A percentile compares a stretch with the other conserved stretches of the same genome.
These are phyloP conservation scores for Iphiclides podalirius DNA, from an alignment of 2,888 invertebrate species.

Conservation along the genomic window DNA sequence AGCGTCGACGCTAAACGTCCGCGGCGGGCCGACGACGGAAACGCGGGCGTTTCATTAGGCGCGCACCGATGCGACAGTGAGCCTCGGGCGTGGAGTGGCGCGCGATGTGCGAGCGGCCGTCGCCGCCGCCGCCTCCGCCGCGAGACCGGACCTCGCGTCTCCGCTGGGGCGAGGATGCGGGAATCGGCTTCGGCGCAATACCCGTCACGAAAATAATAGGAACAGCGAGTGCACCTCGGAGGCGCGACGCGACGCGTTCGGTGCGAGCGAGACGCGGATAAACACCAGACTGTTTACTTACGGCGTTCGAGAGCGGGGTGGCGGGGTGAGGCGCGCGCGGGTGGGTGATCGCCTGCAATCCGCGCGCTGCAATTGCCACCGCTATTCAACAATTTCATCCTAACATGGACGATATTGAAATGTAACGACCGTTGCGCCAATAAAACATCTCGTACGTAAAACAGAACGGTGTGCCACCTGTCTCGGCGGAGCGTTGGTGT, in stretches of 20 bases:
- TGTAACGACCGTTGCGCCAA: conserved; percentile 7
- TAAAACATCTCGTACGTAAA: background rate
- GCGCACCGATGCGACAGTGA: conserved; percentile 72
- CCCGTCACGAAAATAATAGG: conserved; percentile 81
- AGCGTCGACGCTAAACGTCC: conserved; percentile 44
- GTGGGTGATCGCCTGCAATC: conserved; percentile 71
- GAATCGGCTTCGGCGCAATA: conserved; percentile 80
- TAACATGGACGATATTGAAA: conserved; percentile 42
- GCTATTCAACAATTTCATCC: conserved; percentile 67
- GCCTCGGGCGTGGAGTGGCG: conserved; percentile 74
- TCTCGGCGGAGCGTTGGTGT: background rate
- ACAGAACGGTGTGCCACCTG: conserved; percentile 11
- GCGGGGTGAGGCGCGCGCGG: conserved; percentile 51
- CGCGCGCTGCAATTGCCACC: conserved; percentile 77
- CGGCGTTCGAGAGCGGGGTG: conserved; percentile 74
- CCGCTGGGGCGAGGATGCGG: conserved; percentile 75
- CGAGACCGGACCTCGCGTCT: conserved; percentile 78
- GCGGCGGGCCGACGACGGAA: no score
- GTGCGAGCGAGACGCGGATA: conserved; percentile 80
- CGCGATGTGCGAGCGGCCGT: conserved; percentile 46
- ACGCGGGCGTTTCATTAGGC: conserved; percentile 60
- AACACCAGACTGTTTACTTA: conserved; percentile 81
- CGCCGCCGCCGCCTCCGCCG: conserved; percentile 73
- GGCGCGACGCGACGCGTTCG: conserved; percentile 78
- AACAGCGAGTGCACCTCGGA: conserved; percentile 79